phyloP scores from a whole-genome alignment of 1,140 invertebrate genomes.

The Drosophila kepulauana region DNA sequence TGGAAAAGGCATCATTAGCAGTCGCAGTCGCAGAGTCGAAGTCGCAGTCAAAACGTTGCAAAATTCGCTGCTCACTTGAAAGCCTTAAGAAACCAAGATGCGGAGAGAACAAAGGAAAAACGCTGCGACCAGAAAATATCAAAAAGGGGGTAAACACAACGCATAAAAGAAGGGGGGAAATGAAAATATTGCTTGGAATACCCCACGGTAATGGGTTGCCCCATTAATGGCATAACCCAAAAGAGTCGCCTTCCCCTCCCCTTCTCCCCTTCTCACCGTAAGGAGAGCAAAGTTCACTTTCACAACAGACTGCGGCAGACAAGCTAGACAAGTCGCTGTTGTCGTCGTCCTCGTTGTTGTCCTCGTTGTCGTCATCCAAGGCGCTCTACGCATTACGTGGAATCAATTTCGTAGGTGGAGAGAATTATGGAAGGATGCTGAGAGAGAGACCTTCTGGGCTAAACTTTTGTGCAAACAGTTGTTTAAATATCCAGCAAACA shows the following conservation, averaged over 20 bases:
- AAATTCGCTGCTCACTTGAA: conserved; percentile 62
- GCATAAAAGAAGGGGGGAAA: conserved; percentile 44
- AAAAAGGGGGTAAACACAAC: too few species aligned
- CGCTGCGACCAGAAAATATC: not conserved
- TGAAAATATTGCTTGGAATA: conserved; percentile 63
- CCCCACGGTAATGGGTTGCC: conserved; percentile 77
- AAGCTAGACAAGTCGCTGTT: conserved; percentile 19
- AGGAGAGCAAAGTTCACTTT: conserved; percentile 70
- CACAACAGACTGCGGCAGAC: conserved; percentile 53
- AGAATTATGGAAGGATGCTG: conserved; percentile 66
- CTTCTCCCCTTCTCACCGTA: not conserved
- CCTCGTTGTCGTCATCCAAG: too few species aligned
- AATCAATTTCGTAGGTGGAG: conserved; percentile 66
- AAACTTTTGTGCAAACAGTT: conserved; percentile 83
- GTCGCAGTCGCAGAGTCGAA: conserved; percentile 32
- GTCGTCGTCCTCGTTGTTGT: not conserved
- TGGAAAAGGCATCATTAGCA: conserved; percentile 83
- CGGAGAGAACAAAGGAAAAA: conserved; percentile 63
- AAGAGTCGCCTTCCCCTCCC: not conserved
- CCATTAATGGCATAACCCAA: conserved; percentile 50
- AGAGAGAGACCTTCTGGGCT: conserved; percentile 67
- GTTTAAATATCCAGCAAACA: conserved; percentile 82
- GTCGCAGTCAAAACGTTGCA: conserved; percentile 37
- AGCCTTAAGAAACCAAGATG: conserved; percentile 30
- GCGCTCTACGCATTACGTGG: conserved; percentile 50